Base-by-base conservation (phyloP, 2,113 vertebrate species). In the Bungarus multicinctus region DNA sequence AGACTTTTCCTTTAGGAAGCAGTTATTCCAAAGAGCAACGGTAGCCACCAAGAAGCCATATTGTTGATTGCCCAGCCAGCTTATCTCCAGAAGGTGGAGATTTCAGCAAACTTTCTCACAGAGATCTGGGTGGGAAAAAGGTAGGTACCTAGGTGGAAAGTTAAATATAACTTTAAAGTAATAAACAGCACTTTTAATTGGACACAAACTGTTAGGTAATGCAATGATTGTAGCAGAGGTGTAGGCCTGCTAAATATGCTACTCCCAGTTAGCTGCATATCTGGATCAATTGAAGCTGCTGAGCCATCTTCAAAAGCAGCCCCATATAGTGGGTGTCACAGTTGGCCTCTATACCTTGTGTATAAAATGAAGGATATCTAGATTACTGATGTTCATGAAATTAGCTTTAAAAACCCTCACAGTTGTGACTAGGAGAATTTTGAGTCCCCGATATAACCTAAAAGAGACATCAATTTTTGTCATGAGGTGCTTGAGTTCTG, bases 361-460 rank as follows among this genome's bases (percentile, higher is more conserved):
- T 0, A 50, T 92, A 85, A 93, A 93, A 47, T 52, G 39, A 74
- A 8, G 50, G 69, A 43, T 16, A 89, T n/a, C 91, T 93, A 81
- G 91, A n/a, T 5, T 2, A 10, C 14, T 47, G 81, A 64, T 89
- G 27, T 89, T 30, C 47, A 58, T 23, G 55, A 23, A 87, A 25
- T 55, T 57, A 34, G 34, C 27, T 87, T 88, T 39, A 90, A 92
- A 85, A 93, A 52, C 10, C 88, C 45, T 16, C 30, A 30, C 39
- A 25, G 34, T 55, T 18, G 1, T 60, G 45, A 86, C 12, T 43
- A 89, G 20, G 27, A 18, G 55, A 53, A 52, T 86, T 88, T 88
- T 89, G 96, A 94, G 94, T 93, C 93, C 69, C 92, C 90, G n/a
- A n/a, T 90, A 52, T 39, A 93, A 86, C 45, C 12, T 27, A 20